These are phyloP conservation scores for Neomorphus geoffroyi DNA, from an alignment of 2,797 vertebrate species.

Conservation along the genomic window DNA sequence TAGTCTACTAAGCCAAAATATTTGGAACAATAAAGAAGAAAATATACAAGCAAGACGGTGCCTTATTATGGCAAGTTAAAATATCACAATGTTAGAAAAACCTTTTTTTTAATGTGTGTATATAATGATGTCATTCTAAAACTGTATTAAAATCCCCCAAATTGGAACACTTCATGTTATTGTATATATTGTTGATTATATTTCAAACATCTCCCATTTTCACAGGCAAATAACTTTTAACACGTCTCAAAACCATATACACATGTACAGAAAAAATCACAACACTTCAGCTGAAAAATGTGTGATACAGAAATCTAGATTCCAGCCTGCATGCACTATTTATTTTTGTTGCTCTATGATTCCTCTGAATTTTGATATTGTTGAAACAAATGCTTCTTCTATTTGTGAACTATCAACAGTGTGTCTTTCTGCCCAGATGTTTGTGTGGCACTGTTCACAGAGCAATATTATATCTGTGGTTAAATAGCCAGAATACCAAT, in stretches of 20 bases:
- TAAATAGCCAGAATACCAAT: slow-evolving; percentile 33
- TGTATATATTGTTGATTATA: background rate
- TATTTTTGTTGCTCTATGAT: background rate
- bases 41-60: background rate
- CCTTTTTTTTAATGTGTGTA: background rate
- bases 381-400: slow-evolving; percentile 37
- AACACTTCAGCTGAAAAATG: background rate
- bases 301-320: background rate
- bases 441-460: slow-evolving; percentile 21
- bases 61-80: background rate
- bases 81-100: background rate
- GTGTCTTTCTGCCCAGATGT: slow-evolving; percentile 16
- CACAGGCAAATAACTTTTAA: background rate
- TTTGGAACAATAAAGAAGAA: background rate
- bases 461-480: slow-evolving; percentile 20
- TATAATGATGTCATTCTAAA: background rate
- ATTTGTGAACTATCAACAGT: background rate
- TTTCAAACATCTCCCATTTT: background rate
- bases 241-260: background rate
- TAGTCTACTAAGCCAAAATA: background rate
- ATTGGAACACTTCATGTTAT: background rate
- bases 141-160: background rate
- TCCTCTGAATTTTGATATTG: slow-evolving; percentile 7
- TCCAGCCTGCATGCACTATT: background rate
- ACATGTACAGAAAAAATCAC: background rate